Base-by-base conservation (phyloP, 2,888 invertebrate genomes). In the Eurois occulta region DNA sequence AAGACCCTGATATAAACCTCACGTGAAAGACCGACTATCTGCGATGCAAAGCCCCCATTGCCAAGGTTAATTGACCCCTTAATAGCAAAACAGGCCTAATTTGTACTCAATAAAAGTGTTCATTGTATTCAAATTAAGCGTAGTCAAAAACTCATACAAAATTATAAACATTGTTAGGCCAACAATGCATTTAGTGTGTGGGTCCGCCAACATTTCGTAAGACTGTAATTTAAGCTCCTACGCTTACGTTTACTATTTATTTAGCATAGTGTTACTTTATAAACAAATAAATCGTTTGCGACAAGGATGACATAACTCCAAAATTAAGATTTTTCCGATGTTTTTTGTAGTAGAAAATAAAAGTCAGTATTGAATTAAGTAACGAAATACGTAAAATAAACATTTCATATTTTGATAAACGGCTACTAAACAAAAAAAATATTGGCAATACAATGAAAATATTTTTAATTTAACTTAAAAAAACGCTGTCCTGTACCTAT, bases 1-100 rank as follows among this genome's bases (percentile, higher is more conserved):
- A 66, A 43, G 5, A 28, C 6, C 46, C 28, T n/a, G 41, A 75
- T 11, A 55, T 46, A 60, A 24, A 46, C 55, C 5, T 28, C n/a
- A 46, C n/a, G 65, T 48, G 32, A 65, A 41, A 55, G 24, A 52
- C 18, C 32, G 46, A 16, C 52, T 81, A 65, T 75, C 5, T 21
- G 5, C 48, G 24, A 35, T 73, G 35, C 35, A 64, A 41, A 55
- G 77, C 38, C 62, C 48, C 76, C 43, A 81, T 55, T 24, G 24
- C 21, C 77, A 83, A 83, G 77, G 80, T 83, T 65, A 77, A 83
- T 83, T 65, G 62, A 69, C 55, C 55, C 32, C 32, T 55, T 55
- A 43, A 52, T 48, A 68, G 38, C 28, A 41, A 83, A 64, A 83
- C 83, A 48, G 16, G 2, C 77, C 80, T 28, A n/a, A 41, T 77